Evolutionary conservation across 2,888 invertebrate genomes (phyloP), one percentile per base, ranked within the genome.

Genomic region (Lycocerus yunnanus): DNA sequence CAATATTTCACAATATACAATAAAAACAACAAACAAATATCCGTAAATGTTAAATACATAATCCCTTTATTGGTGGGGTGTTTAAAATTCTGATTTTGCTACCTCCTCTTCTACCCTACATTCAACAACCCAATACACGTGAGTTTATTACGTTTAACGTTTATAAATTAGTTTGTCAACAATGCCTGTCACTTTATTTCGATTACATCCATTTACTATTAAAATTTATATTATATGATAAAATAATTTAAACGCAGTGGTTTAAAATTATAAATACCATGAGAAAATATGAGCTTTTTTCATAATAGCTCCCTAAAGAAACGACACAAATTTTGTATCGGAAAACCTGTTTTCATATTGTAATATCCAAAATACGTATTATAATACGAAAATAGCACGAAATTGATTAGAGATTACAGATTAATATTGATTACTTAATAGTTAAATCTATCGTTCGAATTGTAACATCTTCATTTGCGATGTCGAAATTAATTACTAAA

Each of bases 381-480:
- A 1, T n/a, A n/a, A 13, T 0, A 13, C 2, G 0, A n/a, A n/a
- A 43, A n/a, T n/a, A 43, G n/a, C 8, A 8, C n/a, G n/a, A 8
- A 43, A n/a, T n/a, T 43, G 6, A 43, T 6, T n/a, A n/a, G n/a
- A 43, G 43, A 43, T 43, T 43, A 43, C n/a, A n/a, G 43, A 43
- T 43, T 43, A 43, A 43, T 13, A 27, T n/a, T 43, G 43, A 70
- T 73, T n/a, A n/a, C n/a, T n/a, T 73, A 73, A 73, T 73, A 70
- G 73, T 60, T 15, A 63, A 66, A 73, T 73, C 70, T 70, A 66
- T 60, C 24, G 69, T 67, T 58, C 58, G 27, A 59, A 73, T 73
- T 73, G 69, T 73, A 66, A 70, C 66, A 69, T 69, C 73, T 69
- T 70, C 73, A 70, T 69, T 73, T 73, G 70, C 73, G 73, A 66